Conservation (phyloP, 2,888 invertebrate species). For the Acleris emargana region DNA sequence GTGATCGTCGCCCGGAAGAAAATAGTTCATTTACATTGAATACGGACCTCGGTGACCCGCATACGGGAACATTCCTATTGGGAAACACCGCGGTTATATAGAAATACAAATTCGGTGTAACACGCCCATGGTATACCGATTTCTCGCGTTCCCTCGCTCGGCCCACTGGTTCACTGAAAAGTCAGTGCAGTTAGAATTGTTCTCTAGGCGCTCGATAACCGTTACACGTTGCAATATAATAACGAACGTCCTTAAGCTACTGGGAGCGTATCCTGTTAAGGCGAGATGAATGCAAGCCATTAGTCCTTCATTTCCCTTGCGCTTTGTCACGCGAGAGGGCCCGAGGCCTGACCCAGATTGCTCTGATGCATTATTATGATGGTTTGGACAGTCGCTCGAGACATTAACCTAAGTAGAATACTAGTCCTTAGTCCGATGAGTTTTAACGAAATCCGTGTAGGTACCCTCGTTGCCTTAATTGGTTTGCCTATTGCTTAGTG, state of each 20-base stretch:
- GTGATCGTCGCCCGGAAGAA: constrained; percentile 50
- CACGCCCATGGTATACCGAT: constrained; percentile 36
- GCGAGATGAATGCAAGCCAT: constrained; percentile 26
- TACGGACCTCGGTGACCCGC: constrained; percentile 48
- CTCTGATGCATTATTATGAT: constrained; percentile 22
- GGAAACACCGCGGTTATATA: constrained; percentile 42
- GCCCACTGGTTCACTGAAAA: not conserved
- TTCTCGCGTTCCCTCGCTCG: constrained; percentile 21
- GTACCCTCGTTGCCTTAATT: constrained; percentile 57
- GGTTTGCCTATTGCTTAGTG: constrained; percentile 52
- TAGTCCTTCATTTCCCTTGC: constrained; percentile 33
- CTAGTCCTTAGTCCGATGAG: constrained; percentile 10
- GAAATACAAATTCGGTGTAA: constrained; percentile 36
- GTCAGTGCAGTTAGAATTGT: not conserved
- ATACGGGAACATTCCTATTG: constrained; percentile 41
- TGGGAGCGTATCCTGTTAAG: constrained; percentile 17
- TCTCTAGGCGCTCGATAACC: not conserved
- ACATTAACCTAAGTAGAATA: constrained; percentile 19
- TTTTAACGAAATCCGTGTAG: constrained; percentile 49
- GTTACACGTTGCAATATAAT: not conserved
- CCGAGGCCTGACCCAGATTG: constrained; percentile 25
- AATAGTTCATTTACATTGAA: constrained; percentile 68
- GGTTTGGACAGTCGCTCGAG: not conserved
- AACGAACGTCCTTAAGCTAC: constrained; percentile 1
- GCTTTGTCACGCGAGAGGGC: constrained; percentile 27